Evolutionary conservation across 2,113 vertebrate genomes (phyloP).

Genomic region (Orcinus orca): DNA sequence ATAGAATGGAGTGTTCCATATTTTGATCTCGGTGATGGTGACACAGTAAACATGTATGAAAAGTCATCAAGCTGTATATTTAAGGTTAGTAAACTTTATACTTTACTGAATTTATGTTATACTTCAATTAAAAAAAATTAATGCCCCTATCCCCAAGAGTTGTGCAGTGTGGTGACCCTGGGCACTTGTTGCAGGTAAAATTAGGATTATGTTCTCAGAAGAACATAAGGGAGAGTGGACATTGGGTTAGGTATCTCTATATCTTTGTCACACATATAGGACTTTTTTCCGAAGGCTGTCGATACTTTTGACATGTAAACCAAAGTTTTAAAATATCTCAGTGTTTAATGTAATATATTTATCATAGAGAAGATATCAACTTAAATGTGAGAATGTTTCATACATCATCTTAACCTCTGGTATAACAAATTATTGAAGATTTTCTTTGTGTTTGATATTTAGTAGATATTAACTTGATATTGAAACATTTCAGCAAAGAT

Average conservation of each 20-base stretch:
- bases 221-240: background rate
- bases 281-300: background rate
- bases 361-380: background rate
- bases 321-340: background rate
- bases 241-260: background rate
- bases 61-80: background rate
- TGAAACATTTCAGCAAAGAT: background rate
- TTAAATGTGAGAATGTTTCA: background rate
- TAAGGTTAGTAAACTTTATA: background rate
- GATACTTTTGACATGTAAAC: background rate
- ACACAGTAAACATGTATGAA: background rate
- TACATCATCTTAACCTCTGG: background rate
- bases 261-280: background rate
- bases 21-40: background rate
- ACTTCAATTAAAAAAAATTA: background rate
- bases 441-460: background rate
- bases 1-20: background rate
- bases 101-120: background rate
- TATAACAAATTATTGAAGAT: background rate
- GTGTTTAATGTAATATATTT: background rate
- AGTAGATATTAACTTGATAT: conserved; percentile 5
- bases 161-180: background rate
- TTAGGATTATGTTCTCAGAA: background rate
- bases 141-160: background rate
- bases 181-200: background rate